phyloP scores from a whole-genome alignment of 2,113 vertebrate species.

The Mormoops blainvillei region DNA sequence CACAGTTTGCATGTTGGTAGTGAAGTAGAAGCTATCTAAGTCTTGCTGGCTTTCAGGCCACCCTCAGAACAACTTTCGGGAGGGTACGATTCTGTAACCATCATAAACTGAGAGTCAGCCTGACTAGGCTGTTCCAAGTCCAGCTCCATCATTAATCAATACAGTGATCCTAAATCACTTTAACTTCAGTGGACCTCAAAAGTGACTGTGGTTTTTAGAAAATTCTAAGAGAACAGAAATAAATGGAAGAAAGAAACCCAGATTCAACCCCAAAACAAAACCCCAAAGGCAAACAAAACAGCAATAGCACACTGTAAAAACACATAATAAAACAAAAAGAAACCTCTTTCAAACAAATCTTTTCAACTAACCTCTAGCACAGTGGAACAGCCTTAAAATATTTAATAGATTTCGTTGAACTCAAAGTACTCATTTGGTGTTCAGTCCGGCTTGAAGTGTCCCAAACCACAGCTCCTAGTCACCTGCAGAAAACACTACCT shows the following conservation, averaged over 20 bases:
- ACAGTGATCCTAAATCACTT: not conserved
- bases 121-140: not conserved
- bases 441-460: conserved; percentile 5
- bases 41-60: not conserved
- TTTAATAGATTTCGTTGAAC: not conserved
- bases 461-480: not conserved
- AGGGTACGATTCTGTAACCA: not conserved
- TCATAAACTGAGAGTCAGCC: not conserved
- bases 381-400: not conserved
- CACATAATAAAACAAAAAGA: conserved; percentile 9
- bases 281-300: conserved; percentile 9
- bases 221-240: not conserved
- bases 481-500: conserved; percentile 25
- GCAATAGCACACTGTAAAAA: not conserved
- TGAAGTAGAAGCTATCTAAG: not conserved
- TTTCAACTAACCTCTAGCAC: not conserved
- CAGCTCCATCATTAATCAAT: not conserved
- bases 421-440: not conserved
- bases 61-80: not conserved
- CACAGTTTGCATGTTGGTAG: not conserved
- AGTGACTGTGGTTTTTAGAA: not conserved
- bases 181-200: not conserved
- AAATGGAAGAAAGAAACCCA: not conserved
- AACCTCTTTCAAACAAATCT: not conserved
- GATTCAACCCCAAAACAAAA: conserved; percentile 6